Conservation (phyloP, 2,888 invertebrate genomes). For the Agrochola litura region DNA sequence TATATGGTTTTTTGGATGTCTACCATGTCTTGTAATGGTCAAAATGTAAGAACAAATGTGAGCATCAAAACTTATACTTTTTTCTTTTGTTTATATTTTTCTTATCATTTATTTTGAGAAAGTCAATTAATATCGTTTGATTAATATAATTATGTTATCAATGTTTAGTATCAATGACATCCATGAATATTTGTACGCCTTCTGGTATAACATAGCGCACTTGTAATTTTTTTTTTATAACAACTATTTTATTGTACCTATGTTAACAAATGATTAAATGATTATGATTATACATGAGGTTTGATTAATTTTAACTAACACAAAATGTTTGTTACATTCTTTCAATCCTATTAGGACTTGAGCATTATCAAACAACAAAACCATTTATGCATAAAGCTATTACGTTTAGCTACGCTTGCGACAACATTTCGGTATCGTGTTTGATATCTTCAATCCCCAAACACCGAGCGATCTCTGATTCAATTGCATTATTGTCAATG, state of each 20-base stretch:
- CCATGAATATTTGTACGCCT: no score
- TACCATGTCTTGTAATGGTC: not conserved
- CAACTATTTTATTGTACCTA: no score
- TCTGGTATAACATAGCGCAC: no score
- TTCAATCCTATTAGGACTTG: conserved; percentile 2
- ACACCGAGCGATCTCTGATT: conserved; percentile 21
- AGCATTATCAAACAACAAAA: not conserved
- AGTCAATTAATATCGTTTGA: no score
- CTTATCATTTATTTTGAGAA: no score
- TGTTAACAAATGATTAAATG: no score
- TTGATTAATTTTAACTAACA: no score
- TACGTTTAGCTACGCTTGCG: conserved; percentile 8
- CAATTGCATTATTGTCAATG: conserved; percentile 55
- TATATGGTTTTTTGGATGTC: not conserved
- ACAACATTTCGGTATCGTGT: conserved; percentile 8
- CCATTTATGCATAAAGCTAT: conserved; percentile 15
- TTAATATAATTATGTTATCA: no score
- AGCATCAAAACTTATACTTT: not conserved
- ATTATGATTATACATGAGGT: no score
- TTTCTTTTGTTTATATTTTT: no score
- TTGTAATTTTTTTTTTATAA: no score
- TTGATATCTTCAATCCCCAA: conserved; percentile 26
- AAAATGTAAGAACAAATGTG: not conserved
- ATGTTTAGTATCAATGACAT: no score
- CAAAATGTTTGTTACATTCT: not conserved